These are phyloP conservation scores for Pseudochirops corinnae DNA, from an alignment of 2,797 vertebrate genomes.

Conservation along the genomic window DNA sequence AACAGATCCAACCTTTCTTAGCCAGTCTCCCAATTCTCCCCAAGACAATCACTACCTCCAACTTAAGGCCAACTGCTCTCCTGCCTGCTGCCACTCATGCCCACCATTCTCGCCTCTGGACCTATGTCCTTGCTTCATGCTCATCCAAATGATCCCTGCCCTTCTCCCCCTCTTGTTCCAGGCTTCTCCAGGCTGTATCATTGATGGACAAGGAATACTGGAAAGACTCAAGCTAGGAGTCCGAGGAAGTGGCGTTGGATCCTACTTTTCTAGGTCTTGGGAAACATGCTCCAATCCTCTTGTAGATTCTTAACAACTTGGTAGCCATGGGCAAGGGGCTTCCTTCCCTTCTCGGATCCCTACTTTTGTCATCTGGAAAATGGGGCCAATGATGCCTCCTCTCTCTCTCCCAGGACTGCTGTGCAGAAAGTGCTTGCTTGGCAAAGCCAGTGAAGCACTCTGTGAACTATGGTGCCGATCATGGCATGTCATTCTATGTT, in stretches of 20 bases:
- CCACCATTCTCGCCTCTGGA: neutral
- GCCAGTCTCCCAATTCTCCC: neutral
- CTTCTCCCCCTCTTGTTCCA: neutral
- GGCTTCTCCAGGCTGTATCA: neutral
- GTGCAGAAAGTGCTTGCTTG: too few species aligned
- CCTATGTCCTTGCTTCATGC: neutral
- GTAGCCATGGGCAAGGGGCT: neutral
- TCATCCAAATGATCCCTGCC: neutral
- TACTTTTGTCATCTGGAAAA: neutral
- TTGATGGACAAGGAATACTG: neutral
- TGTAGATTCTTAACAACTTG: neutral
- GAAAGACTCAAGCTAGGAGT: neutral
- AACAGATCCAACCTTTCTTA: neutral
- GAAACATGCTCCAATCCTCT: too few species aligned
- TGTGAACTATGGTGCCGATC: neutral
- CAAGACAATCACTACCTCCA: neutral
- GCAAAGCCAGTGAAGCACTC: neutral
- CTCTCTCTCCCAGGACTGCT: neutral
- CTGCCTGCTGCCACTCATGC: neutral
- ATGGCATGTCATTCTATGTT: neutral
- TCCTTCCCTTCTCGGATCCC: neutral
- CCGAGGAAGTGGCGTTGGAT: neutral
- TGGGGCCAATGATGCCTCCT: neutral
- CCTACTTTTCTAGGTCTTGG: too few species aligned
- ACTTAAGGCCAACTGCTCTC: neutral